phyloP scores from a whole-genome alignment of 2,113 vertebrate genomes.

The Malurus elegans region DNA sequence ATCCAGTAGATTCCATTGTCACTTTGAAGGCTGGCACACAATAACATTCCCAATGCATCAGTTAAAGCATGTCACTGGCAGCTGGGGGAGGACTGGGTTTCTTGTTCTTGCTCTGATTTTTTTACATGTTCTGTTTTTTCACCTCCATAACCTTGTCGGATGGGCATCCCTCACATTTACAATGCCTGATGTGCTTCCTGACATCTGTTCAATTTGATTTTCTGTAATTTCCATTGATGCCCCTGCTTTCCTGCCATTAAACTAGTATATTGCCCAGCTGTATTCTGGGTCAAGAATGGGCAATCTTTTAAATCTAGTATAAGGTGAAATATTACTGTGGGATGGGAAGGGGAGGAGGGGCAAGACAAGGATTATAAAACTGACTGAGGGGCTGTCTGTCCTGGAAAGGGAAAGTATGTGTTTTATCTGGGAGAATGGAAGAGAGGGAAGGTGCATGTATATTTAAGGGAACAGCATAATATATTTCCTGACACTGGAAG shows the following conservation, averaged over 20 bases:
- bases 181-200: conserved; percentile 62
- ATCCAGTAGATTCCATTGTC: not conserved
- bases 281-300: conserved; percentile 65
- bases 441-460: conserved; percentile 15
- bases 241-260: conserved; percentile 64
- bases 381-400: conserved; percentile 11
- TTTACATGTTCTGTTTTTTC: conserved; percentile 39
- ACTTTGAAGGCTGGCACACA: not conserved
- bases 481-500: not conserved
- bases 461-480: conserved; percentile 3
- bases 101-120: conserved; percentile 9
- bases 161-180: conserved; percentile 61
- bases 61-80: not conserved
- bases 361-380: conserved; percentile 34
- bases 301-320: conserved; percentile 66
- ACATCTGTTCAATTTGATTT: conserved; percentile 70
- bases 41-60: not conserved
- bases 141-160: conserved; percentile 59
- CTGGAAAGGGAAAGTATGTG: not conserved
- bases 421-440: not conserved
- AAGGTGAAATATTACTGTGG: conserved; percentile 62
- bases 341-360: conserved; percentile 25
- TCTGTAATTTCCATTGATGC: conserved; percentile 68
- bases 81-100: not conserved
- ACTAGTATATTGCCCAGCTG: conserved; percentile 59